These are phyloP conservation scores for Trichonephila inaurata DNA, from an alignment of 1,140 invertebrate species.

Conservation along the genomic window DNA sequence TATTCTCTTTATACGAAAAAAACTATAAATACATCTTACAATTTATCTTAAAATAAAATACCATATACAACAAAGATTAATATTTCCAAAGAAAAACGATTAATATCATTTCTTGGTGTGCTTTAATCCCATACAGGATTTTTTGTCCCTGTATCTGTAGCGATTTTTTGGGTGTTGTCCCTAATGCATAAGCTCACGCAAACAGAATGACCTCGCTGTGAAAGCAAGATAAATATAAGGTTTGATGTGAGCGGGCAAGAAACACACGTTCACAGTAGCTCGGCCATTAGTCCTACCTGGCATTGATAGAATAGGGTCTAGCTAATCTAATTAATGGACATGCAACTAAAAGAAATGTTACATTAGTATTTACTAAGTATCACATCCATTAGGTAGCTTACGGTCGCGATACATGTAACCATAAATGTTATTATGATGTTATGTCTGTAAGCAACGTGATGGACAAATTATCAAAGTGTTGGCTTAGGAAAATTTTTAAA, in stretches of 20 bases:
- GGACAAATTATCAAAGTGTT: too few relatives aligned
- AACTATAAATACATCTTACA: too few relatives aligned
- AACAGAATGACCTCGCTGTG: background rate
- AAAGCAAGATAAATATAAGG: constrained; percentile 23
- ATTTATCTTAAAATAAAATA: too few relatives aligned
- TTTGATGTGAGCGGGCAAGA: background rate
- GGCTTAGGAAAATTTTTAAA: too few relatives aligned
- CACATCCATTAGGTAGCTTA: background rate
- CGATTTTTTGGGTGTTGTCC: constrained; percentile 2
- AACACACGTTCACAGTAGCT: constrained; percentile 16
- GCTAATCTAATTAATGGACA: constrained; percentile 17
- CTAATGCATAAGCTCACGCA: constrained; percentile 5
- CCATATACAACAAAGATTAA: too few relatives aligned
- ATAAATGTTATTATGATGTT: background rate
- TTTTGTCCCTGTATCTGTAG: background rate
- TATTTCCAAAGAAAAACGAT: too few relatives aligned
- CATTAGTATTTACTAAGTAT: constrained; percentile 23
- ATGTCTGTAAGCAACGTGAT: background rate
- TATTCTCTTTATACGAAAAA: too few relatives aligned
- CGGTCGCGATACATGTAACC: background rate
- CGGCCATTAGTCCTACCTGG: background rate
- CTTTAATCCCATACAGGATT: background rate
- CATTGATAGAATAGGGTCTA: background rate
- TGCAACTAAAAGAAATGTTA: constrained; percentile 19
- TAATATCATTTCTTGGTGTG: too few relatives aligned